Evolutionary conservation across 30 jellyfish, hydroid and myxozoan genomes (phyloP).

Genomic region (Cassiopea xamachana): DNA sequence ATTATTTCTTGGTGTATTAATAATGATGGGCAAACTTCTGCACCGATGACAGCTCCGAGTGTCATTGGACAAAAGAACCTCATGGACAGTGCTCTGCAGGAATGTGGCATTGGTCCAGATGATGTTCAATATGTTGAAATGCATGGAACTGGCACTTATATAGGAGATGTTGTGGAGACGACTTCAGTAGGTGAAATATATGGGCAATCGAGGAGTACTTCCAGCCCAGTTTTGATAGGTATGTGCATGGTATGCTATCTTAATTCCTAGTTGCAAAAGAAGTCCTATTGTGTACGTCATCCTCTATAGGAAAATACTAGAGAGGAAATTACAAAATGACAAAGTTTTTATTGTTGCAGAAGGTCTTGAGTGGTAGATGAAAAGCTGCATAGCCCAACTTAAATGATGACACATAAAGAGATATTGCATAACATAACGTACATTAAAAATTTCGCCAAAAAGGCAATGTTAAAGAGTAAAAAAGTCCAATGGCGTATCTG

Average conservation of each 20-base stretch:
- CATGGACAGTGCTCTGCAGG: conserved; percentile 28
- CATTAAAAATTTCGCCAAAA: no score
- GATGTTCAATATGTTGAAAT: conserved; percentile 60
- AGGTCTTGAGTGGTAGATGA: no score
- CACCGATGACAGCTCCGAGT: conserved; percentile 77
- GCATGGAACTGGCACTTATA: conserved; percentile 75
- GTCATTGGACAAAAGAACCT: conserved; percentile 24
- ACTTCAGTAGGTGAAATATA: conserved; percentile 52
- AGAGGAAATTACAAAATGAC: no score
- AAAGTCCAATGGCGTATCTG: no score
- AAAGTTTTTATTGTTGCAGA: no score
- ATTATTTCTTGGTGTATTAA: conserved; percentile 41
- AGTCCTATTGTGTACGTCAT: no score
- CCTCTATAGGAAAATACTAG: no score
- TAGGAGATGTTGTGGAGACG: conserved; percentile 66
- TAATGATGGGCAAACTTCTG: conserved; percentile 67
- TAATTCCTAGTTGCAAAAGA: no score
- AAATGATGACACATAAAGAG: no score
- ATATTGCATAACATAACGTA: no score
- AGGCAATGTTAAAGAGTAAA: no score
- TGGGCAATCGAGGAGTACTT: conserved; percentile 13
- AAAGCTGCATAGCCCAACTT: no score
- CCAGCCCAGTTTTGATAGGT: conserved; percentile 38
- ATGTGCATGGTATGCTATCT: neutral
- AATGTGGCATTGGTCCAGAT: conserved; percentile 15